Base-by-base conservation (phyloP, 1,140 invertebrate genomes). In the Sminthurinus signatus region DNA sequence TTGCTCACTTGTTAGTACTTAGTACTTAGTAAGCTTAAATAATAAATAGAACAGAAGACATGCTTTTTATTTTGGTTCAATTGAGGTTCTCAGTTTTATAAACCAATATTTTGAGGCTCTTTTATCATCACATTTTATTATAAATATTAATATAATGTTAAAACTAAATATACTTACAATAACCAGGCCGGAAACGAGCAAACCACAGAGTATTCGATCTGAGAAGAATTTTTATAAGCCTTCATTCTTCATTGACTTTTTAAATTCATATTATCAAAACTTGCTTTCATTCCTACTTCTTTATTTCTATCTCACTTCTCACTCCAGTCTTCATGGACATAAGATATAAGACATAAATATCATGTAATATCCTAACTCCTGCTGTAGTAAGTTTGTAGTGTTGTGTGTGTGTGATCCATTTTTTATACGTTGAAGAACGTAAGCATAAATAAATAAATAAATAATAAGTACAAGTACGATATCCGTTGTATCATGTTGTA, bases 151-250 rank as follows among this genome's bases (percentile, higher is more conserved):
- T 5, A 21, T 21, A 17, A 8, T 46, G 4, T 46, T 21, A 5
- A 8, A 46, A n/a, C 5, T n/a, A 17, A 4, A 8, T 4, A 4
- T 4, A 46, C 15, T 5, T 19, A 8, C 21, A 21, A 5, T n/a
- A 19, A n/a, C 5, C 5, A 5, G 10, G 5, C 14, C 32, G 14
- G 57, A 28, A 60, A 46, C 3, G 31, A 28, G 21, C 3, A n/a
- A 28, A 39, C 57, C 57, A 28, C 57, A 60, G 57, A 44, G 46
- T 46, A 19, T 43, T n/a, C n/a, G 57, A 60, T 60, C 57, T 60
- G 39, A 25, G 39, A 60, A 60, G 57, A 44, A 60, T 60, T 23
- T 60, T 57, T 27, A 57, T 57, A 5, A 42, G 23, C 3, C 52
- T 28, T 23, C 4, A 28, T 10, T 21, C n/a, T 21, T n/a, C 15